These are phyloP conservation scores for Calephelis virginiensis DNA, from an alignment of 1,140 invertebrate genomes.

Conservation along the genomic window DNA sequence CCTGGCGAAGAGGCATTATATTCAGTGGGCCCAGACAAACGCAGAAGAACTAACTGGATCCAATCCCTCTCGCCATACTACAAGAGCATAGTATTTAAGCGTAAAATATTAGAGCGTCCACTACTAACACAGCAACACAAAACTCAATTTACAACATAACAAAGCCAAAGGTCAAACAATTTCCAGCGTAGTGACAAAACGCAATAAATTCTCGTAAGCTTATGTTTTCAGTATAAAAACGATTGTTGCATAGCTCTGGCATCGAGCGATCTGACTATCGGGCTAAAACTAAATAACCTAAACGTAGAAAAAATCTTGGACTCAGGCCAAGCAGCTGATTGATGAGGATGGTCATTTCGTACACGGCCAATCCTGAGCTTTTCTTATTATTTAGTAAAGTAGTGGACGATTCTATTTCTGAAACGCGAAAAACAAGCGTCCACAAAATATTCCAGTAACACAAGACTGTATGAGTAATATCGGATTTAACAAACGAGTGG, in stretches of 20 bases:
- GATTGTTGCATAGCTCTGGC: conserved; percentile 25
- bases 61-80: too few species aligned
- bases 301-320: conserved; percentile 78
- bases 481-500: conserved; percentile 7
- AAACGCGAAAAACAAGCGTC: conserved; percentile 70
- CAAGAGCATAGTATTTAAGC: too few species aligned
- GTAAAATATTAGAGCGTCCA: too few species aligned
- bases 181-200: conserved; percentile 8
- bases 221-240: conserved; percentile 18
- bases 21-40: too few species aligned
- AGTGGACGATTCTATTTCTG: conserved; percentile 74
- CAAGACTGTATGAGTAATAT: conserved; percentile 14
- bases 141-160: too few species aligned
- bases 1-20: too few species aligned
- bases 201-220: conserved; percentile 15
- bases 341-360: conserved; percentile 78
- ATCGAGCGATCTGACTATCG: conserved; percentile 65
- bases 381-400: conserved; percentile 78
- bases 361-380: conserved; percentile 75
- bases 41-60: too few species aligned
- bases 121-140: too few species aligned
- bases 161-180: too few species aligned
- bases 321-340: conserved; percentile 74
- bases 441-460: conserved; percentile 46
- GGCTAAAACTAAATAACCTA: conserved; percentile 75